Percentiles rank a stretch among this genome's conserved stretches.
phyloP scores from a whole-genome alignment of 2,113 vertebrate genomes.

The Ptyas mucosa region DNA sequence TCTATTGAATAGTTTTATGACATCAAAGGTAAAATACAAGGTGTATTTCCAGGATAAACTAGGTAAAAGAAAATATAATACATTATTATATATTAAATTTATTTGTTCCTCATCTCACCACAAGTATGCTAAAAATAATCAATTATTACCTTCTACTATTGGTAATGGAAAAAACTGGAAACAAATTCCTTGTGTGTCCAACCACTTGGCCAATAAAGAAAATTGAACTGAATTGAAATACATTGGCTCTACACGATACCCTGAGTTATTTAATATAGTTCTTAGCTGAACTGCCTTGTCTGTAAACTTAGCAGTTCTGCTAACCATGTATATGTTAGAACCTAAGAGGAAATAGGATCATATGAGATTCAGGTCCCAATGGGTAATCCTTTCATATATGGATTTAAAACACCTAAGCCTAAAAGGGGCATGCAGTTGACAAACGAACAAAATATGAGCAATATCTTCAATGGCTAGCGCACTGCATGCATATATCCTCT shows the following conservation, averaged over 20 bases:
- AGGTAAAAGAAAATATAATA: background rate
- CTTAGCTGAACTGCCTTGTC: background rate
- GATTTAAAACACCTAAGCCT: background rate
- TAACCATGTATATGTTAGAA: background rate
- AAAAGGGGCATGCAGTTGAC: background rate
- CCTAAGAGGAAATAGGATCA: background rate
- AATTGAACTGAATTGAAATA: background rate
- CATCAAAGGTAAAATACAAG: background rate
- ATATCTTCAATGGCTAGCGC: background rate
- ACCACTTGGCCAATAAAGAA: too few species aligned
- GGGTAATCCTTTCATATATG: background rate
- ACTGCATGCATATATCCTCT: background rate
- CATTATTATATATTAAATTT: too few species aligned
- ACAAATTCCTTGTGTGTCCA: too few species aligned
- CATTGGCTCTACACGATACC: background rate
- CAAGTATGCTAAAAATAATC: background rate
- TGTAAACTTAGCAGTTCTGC: background rate
- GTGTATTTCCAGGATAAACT: too few species aligned
- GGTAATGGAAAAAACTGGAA: too few species aligned
- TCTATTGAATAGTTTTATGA: background rate
- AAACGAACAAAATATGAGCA: background rate
- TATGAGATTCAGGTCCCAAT: background rate
- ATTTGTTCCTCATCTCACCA: too few species aligned
- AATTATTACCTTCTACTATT: too few species aligned
- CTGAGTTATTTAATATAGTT: background rate